Conservation (phyloP, 2,113 vertebrate genomes). For the Psittacula cyanocephala region DNA sequence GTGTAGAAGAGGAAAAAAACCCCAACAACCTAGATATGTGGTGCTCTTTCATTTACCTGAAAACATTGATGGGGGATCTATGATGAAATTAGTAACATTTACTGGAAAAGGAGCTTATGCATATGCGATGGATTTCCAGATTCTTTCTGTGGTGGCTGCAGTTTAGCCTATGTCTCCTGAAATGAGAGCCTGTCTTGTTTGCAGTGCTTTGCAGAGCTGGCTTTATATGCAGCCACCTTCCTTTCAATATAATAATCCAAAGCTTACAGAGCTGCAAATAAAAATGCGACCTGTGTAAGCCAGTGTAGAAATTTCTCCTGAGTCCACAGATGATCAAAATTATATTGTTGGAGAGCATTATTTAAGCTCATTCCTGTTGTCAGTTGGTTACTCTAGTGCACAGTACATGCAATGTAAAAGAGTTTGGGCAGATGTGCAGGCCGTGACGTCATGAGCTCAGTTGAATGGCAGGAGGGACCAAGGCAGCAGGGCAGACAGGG, state of each 20-base stretch:
- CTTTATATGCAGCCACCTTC: not conserved
- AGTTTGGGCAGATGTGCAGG: not conserved
- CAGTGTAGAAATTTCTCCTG: not conserved
- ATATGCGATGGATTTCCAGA: not conserved
- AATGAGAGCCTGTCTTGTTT: not conserved
- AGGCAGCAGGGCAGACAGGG: not conserved
- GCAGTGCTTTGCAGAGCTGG: not conserved
- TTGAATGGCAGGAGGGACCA: not conserved
- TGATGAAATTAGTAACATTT: not conserved
- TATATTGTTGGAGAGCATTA: not conserved
- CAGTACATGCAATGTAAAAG: not conserved
- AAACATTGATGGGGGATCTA: not conserved
- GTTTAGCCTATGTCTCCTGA: not conserved
- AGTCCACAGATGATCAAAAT: slow-evolving; percentile 2
- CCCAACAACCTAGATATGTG: not conserved
- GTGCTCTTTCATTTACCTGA: not conserved
- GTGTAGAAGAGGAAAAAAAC: not conserved
- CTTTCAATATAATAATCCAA: slow-evolving; percentile 7
- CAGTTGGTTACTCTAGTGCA: not conserved
- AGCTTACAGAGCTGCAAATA: slow-evolving; percentile 7
- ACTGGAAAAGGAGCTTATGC: not conserved
- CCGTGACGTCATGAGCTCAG: not conserved
- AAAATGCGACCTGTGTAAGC: not conserved
- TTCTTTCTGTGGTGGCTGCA: not conserved
- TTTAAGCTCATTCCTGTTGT: not conserved